Evolutionary conservation across 2,797 vertebrate genomes (phyloP), one percentile per base, ranked within the genome.

Genomic region (Macropus fuliginosus): DNA sequence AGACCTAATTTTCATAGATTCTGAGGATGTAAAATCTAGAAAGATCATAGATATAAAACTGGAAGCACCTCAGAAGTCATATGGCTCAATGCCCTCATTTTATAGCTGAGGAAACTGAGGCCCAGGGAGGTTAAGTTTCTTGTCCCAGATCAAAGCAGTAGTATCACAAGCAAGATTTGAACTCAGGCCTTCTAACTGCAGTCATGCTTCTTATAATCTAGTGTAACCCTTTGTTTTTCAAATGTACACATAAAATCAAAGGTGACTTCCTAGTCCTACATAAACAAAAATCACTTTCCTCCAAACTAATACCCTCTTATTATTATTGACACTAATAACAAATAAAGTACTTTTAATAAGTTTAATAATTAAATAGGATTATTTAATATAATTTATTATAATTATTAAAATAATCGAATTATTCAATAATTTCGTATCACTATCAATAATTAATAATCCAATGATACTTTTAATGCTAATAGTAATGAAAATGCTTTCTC

Each of bases 91-190:
- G 9, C 5, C 1, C 89, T 95, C 34, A 91, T 3, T 95, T 74
- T 74, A 74, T 46, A 96, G 40, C 93, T 91, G 92, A 96, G 94
- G 52, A 93, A 95, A 34, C 29, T 54, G 81, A 95, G 24, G 92
- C 97, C 56, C n/a, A 94, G 16, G 94, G 28, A 90, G 90, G 11
- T 74, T 74, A 74, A 74, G 62, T n/a, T 74, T 16, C 34, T 74
- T 74, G 34, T 16, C 34, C 14, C 62, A n/a, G 62, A n/a, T 74
- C 59, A 62, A 62, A 62, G 57, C 31, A 59, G 11, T 59, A 59
- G 57, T 13, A 34, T 62, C 34, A 40, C 5, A 74, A 16, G 5
- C 34, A 74, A n/a, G 34, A 74, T 74, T n/a, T n/a, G 62, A 74
- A 74, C 62, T 34, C 62, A 74, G 14, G 2, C 5, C 62, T 74